A percentile compares a stretch with the other conserved stretches of the same genome.
phyloP scores from a whole-genome alignment of 2,888 invertebrate species.

The Dascillus cervinus region DNA sequence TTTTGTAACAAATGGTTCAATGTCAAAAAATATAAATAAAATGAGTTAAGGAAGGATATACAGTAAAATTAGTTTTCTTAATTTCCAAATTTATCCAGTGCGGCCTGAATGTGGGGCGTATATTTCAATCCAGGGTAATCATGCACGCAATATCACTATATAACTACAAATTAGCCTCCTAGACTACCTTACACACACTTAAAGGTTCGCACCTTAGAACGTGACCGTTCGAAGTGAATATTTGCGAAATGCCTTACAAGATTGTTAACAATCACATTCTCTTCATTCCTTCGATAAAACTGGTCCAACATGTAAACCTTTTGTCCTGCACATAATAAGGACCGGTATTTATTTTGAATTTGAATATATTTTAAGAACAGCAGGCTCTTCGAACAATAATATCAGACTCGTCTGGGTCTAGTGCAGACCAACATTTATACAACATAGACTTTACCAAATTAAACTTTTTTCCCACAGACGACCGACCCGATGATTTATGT shows the following conservation, averaged over 20 bases:
- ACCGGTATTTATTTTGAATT: constrained; percentile 24
- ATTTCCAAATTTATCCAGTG: too few species aligned
- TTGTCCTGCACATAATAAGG: constrained; percentile 19
- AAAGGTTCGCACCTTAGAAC: constrained; percentile 16
- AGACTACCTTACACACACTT: constrained; percentile 23
- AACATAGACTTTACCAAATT: constrained; percentile 7
- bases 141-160: constrained; percentile 11
- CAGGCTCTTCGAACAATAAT: constrained; percentile 13
- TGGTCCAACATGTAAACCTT: constrained; percentile 19
- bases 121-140: constrained; percentile 9
- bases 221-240: constrained; percentile 6
- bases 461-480: constrained; percentile 14
- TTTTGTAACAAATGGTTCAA: too few species aligned
- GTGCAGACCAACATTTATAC: constrained; percentile 9
- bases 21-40: too few species aligned
- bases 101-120: too few species aligned
- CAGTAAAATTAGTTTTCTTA: too few species aligned
- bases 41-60: too few species aligned
- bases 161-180: constrained; percentile 20
- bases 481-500: constrained; percentile 11
- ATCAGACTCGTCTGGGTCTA: constrained; percentile 15
- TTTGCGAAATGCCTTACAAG: constrained; percentile 1
- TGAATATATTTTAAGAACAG: constrained; percentile 17
- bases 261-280: constrained; percentile 16
- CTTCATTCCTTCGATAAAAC: constrained; percentile 13